phyloP scores from a whole-genome alignment of 2,113 vertebrate genomes.

The Erpornis zantholeuca region DNA sequence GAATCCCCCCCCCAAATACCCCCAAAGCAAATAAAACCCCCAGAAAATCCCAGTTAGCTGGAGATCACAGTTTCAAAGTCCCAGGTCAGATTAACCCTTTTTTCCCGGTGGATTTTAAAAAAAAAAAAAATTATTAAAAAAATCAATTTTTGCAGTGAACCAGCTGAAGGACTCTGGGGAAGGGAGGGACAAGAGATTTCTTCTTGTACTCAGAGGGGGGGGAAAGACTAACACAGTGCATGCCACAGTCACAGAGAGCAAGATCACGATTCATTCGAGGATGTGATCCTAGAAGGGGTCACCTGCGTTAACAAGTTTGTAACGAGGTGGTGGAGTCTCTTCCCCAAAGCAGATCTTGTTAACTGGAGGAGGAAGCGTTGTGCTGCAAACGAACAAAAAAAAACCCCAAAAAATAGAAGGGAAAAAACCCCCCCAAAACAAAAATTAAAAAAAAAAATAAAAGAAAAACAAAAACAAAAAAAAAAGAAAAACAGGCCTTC shows the following conservation, averaged over 20 bases:
- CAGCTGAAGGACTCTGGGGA: conserved; percentile 53
- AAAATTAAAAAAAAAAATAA: not conserved
- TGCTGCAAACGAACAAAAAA: conserved; percentile 17
- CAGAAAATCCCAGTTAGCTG: not conserved
- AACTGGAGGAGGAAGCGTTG: conserved; percentile 55
- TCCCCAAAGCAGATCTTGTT: conserved; percentile 56
- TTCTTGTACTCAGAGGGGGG: conserved; percentile 34
- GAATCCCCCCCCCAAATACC: not conserved
- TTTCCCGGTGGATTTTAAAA: not conserved
- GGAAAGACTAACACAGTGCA: conserved; percentile 66
- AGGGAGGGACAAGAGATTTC: conserved; percentile 43
- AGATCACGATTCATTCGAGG: conserved; percentile 60
- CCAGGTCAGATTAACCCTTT: conserved; percentile 47
- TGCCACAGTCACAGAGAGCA: conserved; percentile 63
- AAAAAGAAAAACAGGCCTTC: conserved; percentile 53
- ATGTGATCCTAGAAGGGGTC: conserved; percentile 66
- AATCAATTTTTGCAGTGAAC: not conserved
- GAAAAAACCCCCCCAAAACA: not conserved
- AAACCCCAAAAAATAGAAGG: not conserved
- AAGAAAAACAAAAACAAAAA: not conserved
- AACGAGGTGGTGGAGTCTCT: conserved; percentile 61
- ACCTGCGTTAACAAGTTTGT: conserved; percentile 53
- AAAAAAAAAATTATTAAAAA: not conserved
- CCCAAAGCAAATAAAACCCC: not conserved
- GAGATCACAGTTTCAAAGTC: conserved; percentile 57